phyloP scores from a whole-genome alignment of 2,113 vertebrate genomes.

The Mesitornis unicolor region DNA sequence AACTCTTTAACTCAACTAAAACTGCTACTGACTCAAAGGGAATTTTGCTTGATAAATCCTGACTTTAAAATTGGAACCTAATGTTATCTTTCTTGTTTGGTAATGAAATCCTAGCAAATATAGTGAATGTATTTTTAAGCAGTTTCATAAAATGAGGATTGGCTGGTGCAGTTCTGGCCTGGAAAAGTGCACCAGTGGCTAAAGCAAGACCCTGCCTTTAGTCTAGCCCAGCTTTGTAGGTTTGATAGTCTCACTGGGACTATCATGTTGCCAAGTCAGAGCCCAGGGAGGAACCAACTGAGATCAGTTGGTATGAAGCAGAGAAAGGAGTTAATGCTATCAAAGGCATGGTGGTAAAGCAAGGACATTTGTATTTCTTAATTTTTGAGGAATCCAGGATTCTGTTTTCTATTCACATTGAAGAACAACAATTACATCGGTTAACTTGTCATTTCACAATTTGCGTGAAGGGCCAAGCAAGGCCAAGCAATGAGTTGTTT shows the following conservation, averaged over 20 bases:
- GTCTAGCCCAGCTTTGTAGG: background rate
- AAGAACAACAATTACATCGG: background rate
- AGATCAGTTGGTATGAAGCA: background rate
- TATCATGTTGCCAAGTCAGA: background rate
- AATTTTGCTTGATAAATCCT: background rate
- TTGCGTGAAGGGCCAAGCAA: background rate
- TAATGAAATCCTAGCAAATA: background rate
- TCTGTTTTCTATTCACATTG: background rate
- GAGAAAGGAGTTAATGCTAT: background rate
- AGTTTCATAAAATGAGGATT: background rate
- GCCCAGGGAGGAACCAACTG: background rate
- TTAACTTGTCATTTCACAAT: background rate
- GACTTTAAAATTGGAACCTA: background rate
- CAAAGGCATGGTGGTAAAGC: background rate
- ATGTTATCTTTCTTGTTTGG: background rate
- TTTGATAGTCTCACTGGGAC: background rate
- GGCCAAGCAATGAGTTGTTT: background rate
- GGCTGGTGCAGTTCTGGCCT: background rate
- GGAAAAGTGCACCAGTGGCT: background rate
- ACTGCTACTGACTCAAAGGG: background rate
- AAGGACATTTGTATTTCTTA: background rate
- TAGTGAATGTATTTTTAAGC: background rate
- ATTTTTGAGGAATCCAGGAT: background rate
- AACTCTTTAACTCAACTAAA: background rate
- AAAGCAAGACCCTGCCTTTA: background rate